Conservation (phyloP, 2,113 vertebrate species). For the Oryctolagus cuniculus region mOryCun1.1 NC_091432.1:222401501-222402000, state of each 20-base stretch:
- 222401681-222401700: neutral
- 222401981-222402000: constrained; percentile 39
- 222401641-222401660: neutral
- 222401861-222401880: neutral
- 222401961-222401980: constrained; percentile 51
- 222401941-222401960: constrained; percentile 19
- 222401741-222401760: neutral
- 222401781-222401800: neutral
- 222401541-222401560: neutral
- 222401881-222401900: neutral
- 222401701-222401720: neutral
- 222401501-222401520: neutral
- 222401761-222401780: neutral
- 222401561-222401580: neutral
- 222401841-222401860: constrained; percentile 15
- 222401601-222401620: neutral
- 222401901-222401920: neutral
- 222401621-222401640: neutral
- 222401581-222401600: neutral
- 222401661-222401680: neutral
- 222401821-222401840: neutral
- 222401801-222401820: neutral
- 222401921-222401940: constrained; percentile 48
- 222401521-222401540: neutral
- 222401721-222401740: neutral